phyloP scores from a whole-genome alignment of 1,140 invertebrate genomes.

The Marisa cornuarietis region DNA sequence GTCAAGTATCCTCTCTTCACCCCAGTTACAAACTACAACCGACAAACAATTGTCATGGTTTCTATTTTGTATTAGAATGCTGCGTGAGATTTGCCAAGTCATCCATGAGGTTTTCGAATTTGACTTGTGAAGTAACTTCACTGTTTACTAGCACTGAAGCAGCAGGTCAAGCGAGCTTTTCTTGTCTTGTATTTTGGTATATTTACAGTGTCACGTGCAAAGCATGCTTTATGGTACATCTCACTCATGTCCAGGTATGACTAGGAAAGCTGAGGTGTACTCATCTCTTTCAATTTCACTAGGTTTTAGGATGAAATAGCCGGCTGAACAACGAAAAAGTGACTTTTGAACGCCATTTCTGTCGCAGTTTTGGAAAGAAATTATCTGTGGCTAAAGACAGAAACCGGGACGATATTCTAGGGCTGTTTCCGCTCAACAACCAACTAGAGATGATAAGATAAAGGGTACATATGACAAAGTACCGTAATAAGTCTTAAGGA shows the following conservation, averaged over 20 bases:
- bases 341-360: conserved; percentile 59
- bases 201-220: conserved; percentile 21
- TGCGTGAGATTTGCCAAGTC: too few species aligned
- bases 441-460: conserved; percentile 18
- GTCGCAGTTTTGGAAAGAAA: conserved; percentile 50
- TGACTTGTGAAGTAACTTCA: too few species aligned
- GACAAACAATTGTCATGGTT: too few species aligned
- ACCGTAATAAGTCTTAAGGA: conserved; percentile 10
- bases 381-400: conserved; percentile 39
- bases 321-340: conserved; percentile 41
- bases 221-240: conserved; percentile 3
- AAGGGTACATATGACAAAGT: conserved; percentile 28
- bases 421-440: conserved; percentile 29
- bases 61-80: too few species aligned
- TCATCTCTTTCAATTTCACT: not conserved
- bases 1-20: too few species aligned
- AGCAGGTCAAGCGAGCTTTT: too few species aligned
- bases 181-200: too few species aligned
- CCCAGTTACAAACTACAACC: too few species aligned
- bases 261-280: conserved; percentile 6
- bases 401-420: conserved; percentile 41
- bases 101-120: too few species aligned
- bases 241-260: not conserved
- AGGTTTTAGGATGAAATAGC: not conserved
- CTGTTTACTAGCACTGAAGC: too few species aligned